These are phyloP conservation scores for Pogonognathellus flavescens DNA, from an alignment of 1,140 invertebrate genomes.

Conservation along the genomic window DNA sequence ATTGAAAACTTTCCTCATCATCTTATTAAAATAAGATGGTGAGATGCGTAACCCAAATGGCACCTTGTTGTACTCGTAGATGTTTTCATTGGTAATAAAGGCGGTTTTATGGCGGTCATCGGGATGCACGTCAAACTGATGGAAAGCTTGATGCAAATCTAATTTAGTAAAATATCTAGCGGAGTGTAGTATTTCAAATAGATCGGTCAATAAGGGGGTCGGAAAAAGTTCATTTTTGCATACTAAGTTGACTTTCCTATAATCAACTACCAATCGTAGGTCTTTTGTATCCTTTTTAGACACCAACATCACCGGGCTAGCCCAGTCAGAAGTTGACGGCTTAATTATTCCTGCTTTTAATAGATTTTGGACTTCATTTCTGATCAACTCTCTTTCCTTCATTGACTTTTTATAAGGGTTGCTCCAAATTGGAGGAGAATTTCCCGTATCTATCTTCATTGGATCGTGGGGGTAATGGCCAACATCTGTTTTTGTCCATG, in stretches of 20 bases:
- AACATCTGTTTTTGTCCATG: background rate
- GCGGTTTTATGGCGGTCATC: slow-evolving; percentile 68
- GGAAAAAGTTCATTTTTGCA: slow-evolving; percentile 25
- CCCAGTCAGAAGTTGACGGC: slow-evolving; percentile 59
- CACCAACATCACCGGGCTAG: slow-evolving; percentile 64
- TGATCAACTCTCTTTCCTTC: slow-evolving; percentile 55
- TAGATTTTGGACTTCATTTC: slow-evolving; percentile 63
- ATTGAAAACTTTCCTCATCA: slow-evolving; percentile 57
- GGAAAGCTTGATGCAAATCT: slow-evolving; percentile 55
- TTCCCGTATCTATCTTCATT: slow-evolving; percentile 57
- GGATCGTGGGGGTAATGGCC: slow-evolving; percentile 1
- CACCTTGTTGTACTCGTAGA: slow-evolving; percentile 66
- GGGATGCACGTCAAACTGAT: slow-evolving; percentile 55
- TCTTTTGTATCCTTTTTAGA: slow-evolving; percentile 59
- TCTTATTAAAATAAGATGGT: slow-evolving; percentile 64
- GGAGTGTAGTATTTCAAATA: slow-evolving; percentile 22
- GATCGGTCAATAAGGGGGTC: slow-evolving; percentile 36
- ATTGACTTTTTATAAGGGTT: slow-evolving; percentile 20
- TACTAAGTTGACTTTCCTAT: slow-evolving; percentile 46
- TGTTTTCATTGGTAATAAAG: slow-evolving; percentile 65
- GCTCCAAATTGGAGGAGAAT: slow-evolving; percentile 13
- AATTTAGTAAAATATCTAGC: slow-evolving; percentile 11
- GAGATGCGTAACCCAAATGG: slow-evolving; percentile 68
- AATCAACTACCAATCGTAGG: slow-evolving; percentile 58
- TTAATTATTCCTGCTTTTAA: slow-evolving; percentile 63